These are phyloP conservation scores for Acinonyx jubatus DNA, from an alignment of 2,113 vertebrate genomes.

Conservation along the genomic window DNA sequence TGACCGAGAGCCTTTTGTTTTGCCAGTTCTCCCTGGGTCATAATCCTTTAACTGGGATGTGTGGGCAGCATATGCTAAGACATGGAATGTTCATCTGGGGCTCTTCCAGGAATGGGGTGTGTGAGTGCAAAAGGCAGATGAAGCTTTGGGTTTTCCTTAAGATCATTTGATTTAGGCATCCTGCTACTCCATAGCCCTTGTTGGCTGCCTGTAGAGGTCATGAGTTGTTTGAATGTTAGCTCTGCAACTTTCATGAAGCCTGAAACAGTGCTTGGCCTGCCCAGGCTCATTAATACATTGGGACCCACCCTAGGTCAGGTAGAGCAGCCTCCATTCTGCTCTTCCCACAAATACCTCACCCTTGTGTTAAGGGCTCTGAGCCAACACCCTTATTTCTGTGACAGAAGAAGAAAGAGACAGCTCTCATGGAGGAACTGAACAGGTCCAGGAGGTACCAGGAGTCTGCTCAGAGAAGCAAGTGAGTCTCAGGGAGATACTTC, in stretches of 20 bases:
- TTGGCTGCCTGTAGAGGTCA: not conserved
- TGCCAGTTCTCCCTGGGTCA: not conserved
- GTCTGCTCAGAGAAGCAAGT: not conserved
- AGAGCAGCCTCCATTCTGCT: not conserved
- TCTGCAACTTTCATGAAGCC: not conserved
- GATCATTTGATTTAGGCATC: not conserved
- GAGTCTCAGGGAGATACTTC: not conserved
- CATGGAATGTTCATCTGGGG: not conserved
- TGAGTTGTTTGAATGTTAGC: not conserved
- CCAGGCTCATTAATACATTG: not conserved
- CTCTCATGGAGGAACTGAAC: not conserved
- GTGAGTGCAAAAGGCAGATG: not conserved
- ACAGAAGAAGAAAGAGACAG: not conserved
- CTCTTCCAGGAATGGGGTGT: not conserved
- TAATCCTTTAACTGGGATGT: not conserved
- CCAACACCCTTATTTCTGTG: not conserved
- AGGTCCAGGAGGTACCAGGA: not conserved
- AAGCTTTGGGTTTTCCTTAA: not conserved
- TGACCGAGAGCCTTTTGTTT: not conserved
- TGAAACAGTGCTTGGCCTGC: not conserved
- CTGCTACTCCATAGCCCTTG: not conserved
- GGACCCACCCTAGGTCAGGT: not conserved
- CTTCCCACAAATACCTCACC: not conserved
- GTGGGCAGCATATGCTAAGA: not conserved
- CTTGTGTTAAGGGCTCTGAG: not conserved